Base-by-base conservation (phyloP, 2,888 invertebrate genomes). In the Dasypolia templi region DNA sequence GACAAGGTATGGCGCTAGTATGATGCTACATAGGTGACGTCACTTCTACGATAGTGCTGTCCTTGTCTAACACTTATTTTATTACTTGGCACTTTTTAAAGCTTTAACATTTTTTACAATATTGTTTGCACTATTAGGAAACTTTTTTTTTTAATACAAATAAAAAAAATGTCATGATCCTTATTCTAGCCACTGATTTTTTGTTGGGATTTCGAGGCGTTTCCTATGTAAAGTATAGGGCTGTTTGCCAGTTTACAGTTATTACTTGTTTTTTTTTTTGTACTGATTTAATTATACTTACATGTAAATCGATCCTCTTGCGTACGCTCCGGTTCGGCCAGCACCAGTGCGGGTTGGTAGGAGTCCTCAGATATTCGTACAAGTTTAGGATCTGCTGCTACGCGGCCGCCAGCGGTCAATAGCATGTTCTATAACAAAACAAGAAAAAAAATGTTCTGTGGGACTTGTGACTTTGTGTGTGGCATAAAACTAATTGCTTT, bases 271-370 rank as follows among this genome's bases (percentile, higher is more conserved):
- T 39, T 42, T 32, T 22, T 12, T 42, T 32, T 22, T 12, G 3
- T 14, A n/a, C 1, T 46, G 17, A 29, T 59, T 14, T 42, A 44
- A 61, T 32, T 32, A 55, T 44, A 83, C 94, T 92, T 87, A 96
- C 96, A 95, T 68, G 92, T 91, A 80, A 94, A 96, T 56, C 89
- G 87, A 80, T 94, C 92, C 75, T 95, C 96, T 71, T 95, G 95
- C 35, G 96, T 95, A 81, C 92, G 84, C 55, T 95, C 94, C 0
- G 95, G 94, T 82, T 96, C 96, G 26, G 94, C 96, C 64, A 96
- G 82, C 70, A 96, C 80, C 46, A 96, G 72, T 1, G 92, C 89
- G 19, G 95, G 94, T 29, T 76, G 87, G 39, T 84, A 84, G 11
- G 82, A 76, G 7, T 82, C 86, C 7, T 77, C 85, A 0, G 81